Base-by-base conservation (phyloP, 2,797 vertebrate species). In the Hydrophis major region DNA sequence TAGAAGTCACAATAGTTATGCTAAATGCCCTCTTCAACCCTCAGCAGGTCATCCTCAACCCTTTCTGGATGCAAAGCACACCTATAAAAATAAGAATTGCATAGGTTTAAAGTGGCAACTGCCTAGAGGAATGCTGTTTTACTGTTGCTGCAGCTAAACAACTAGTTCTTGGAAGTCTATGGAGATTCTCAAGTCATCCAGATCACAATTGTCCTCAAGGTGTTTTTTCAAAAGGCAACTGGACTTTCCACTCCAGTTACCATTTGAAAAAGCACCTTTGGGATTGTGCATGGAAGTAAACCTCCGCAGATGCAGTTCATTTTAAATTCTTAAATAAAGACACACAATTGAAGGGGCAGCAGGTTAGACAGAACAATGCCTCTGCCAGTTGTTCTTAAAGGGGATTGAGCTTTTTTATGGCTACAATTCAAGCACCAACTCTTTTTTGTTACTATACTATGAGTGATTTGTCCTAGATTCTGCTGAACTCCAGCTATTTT, bases 81-180 rank as follows among this genome's bases (percentile, higher is more conserved):
- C 22, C 89, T 56, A 88, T 53, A 69, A 88, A 88, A 92, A 60
- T 50, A 59, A 88, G 27, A 56, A 59, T 93, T 16, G 42, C 88
- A 63, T 91, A 96, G 89, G 96, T 69, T 93, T 94, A 88, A 91
- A 86, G 94, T 60, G 94, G 88, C 90, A 88, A 96, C 92, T 94
- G 94, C 20, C 87, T 91, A 93, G 91, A 94, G 95, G 90, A 95
- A 59, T 95, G 95, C 86, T 89, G 89, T 27, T 1, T 27, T 91
- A 94, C 94, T 95, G 92, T 92, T 92, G 93, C 92, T 93, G 57
- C n/a, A 88, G 10, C 28, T 56, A 27, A 74, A 37, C 32, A 55
- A 27, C 57, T 78, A 78, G 28, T 83, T 16, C 59, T 60, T 92
- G 47, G 57, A 61, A n/a, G 66, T 14, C 69, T 74, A 37, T 74